Base-by-base conservation (phyloP, 2,888 invertebrate species). In the Euzophera pinguis region DNA sequence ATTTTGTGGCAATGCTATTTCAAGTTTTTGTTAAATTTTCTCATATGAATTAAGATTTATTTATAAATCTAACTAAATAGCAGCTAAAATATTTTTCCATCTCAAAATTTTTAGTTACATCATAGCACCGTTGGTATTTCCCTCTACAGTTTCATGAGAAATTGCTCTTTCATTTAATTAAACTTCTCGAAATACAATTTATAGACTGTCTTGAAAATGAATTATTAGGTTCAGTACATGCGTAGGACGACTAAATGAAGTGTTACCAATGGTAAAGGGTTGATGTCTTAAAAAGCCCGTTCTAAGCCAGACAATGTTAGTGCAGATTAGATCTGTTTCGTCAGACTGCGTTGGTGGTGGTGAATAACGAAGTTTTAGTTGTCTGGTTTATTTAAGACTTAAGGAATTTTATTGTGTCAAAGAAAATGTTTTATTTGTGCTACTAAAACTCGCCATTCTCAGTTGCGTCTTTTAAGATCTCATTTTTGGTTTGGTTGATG, bases 121-220 rank as follows among this genome's bases (percentile, higher is more conserved):
- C 10, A 22, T 5, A 22, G 22, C 5, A 22, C 22, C 22, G 22
- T 22, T 22, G 22, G 22, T 22, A 22, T n/a, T n/a, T n/a, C 22
- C 22, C 22, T 22, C 5, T 22, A 22, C 22, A 22, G 2, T 13
- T 45, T 29, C 27, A 43, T 43, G 14, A 45, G 43, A 32, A 45
- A 45, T 45, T 16, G 16, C 45, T 14, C 14, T 34, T 45, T 32
- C 29, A 45, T 45, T 32, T 45, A 45, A 45, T 45, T 45, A 45
- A 32, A 45, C 45, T 45, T 45, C 45, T 16, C 9, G 9, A 27
- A 45, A 32, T 9, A 32, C 32, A 45, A 45, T 45, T 45, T 45
- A 45, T 34, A 12, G 45, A 1, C 45, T 45, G 32, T 45, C 32
- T 14, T n/a, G 13, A 38, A 45, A 45, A 13, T 45, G 45, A 45